Base-by-base conservation (phyloP, 1,140 invertebrate species). In the Cyrtorhinus lividipennis region DNA sequence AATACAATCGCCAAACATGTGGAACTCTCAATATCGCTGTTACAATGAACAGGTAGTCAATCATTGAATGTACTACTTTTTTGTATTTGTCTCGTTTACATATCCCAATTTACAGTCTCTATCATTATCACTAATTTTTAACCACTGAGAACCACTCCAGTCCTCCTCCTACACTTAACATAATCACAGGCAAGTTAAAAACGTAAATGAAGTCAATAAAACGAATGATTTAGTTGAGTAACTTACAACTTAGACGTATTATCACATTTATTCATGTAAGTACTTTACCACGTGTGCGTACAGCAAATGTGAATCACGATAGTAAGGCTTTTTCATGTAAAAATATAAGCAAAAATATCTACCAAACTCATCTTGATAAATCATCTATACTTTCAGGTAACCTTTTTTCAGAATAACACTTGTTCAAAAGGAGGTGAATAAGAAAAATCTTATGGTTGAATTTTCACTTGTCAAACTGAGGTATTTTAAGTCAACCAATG, bases 161-260 rank as follows among this genome's bases (percentile, higher is more conserved):
- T 20, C 10, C 5, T 53, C 20, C 10, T 53, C 20, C 48, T 10
- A 53, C 10, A 53, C 48, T 53, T 53, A 38, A 38, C 30, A 15
- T 53, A 53, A 53, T 53, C 48, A 53, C 48, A 53, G 48, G 48
- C 48, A 22, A 53, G 48, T 53, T 12, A 44, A 53, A 53, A 53
- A 53, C 48, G 20, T 13, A 53, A 10, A 22, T 53, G 5, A 13
- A 5, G 5, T 53, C 48, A 53, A 53, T 53, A 12, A 5, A 12
- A 15, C 20, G 48, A 53, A 53, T 53, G 18, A 22, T 53, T 8
- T 53, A 53, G 8, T 15, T 20, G 5, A 53, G 20, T 22, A 53
- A 15, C 20, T 15, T 53, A 15, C 48, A 53, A 38, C 30, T 38
- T 38, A 38, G 15, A 38, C 30, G 15, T 38, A 53, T 53, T 53